Base-by-base conservation (phyloP, 2,888 invertebrate species). In the Falcaria lacertinaria region DNA sequence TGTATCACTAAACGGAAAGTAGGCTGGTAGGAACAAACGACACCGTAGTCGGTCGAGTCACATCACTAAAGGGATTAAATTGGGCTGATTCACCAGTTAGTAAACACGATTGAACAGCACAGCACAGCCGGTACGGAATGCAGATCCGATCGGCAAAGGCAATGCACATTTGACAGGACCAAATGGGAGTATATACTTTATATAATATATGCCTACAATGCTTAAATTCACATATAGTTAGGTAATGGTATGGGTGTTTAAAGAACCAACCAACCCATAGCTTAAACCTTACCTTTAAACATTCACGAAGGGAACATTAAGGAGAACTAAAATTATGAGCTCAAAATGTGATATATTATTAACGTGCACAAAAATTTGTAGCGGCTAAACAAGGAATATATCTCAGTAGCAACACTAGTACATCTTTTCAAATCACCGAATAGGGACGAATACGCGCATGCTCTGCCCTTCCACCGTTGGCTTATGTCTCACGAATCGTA, bases 401-500 rank as follows among this genome's bases (percentile, higher is more conserved):
- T 59, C 47, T 54, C 48, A 56, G 57, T 50, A 48, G 56, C 48
- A 57, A 48, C 51, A 62, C 63, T 66, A 63, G 61, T 68, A 64
- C 61, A 63, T 70, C 68, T 67, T 78, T 71, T 69, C 74, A 76
- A 82, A 82, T 84, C 76, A 77, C 76, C 77, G 69, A 71, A 69
- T 64, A 64, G 81, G 81, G 78, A 79, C 77, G 73, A 73, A 74
- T 73, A 73, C 68, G 72, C 68, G 68, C 70, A 75, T 72, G 69
- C 70, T 73, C 68, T 69, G 63, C 74, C 66, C 69, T 70, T 64
- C 70, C 68, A 69, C 64, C 56, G 66, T 65, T 60, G 73, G 73
- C 82, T 82, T 82, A 81, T 81, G 76, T 80, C 78, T 76, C 74
- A 64, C 62, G 69, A 78, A 80, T 83, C 85, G 84, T 87, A 87